Conservation (phyloP, 2,797 vertebrate species). For the Tokudaia tokunoshimensis region DNA sequence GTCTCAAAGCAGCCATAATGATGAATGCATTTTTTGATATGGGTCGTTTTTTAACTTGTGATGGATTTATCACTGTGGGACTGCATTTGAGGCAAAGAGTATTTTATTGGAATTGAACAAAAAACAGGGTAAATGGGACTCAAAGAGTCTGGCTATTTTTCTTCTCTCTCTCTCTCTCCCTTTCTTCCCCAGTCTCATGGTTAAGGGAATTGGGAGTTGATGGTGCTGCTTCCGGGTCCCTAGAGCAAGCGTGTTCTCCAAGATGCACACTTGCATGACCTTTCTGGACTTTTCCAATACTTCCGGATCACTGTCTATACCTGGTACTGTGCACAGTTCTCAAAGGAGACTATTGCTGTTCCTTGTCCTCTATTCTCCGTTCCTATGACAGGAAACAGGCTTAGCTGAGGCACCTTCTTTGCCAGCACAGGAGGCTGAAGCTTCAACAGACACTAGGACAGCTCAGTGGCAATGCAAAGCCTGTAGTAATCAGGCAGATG, state of each 20-base stretch:
- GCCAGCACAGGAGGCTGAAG: neutral
- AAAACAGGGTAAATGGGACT: neutral
- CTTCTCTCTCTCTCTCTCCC: too few species aligned
- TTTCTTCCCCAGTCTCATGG: too few species aligned
- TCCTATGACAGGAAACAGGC: neutral
- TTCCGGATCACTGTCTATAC: neutral
- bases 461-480: neutral
- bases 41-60: neutral
- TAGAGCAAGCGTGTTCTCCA: neutral
- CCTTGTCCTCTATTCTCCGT: neutral
- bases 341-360: neutral
- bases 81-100: neutral
- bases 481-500: rapidly evolving
- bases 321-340: neutral
- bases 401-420: neutral
- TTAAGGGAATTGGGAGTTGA: neutral
- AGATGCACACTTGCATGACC: neutral
- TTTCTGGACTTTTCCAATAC: neutral
- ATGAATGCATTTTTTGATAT: neutral
- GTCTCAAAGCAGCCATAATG: neutral
- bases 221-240: neutral
- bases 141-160: neutral
- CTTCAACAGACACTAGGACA: neutral
- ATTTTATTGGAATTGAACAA: neutral
- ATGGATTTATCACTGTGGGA: neutral